phyloP scores from a whole-genome alignment of 1,140 invertebrate genomes.

The Neodiprion pinetum region DNA sequence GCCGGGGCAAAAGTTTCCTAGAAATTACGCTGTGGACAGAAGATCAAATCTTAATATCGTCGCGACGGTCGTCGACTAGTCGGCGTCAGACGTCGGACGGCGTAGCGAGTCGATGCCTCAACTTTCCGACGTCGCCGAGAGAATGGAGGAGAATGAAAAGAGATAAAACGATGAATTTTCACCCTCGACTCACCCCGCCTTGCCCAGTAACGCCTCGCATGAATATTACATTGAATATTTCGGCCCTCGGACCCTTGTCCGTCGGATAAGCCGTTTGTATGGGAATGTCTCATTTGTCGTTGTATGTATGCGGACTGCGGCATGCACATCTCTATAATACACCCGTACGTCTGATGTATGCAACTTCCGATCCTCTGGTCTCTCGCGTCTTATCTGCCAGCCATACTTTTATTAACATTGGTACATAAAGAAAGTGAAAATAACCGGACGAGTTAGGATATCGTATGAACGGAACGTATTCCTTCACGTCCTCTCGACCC shows the following conservation, averaged over 20 bases:
- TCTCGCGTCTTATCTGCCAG: too few relatives aligned
- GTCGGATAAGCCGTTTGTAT: conserved; percentile 1
- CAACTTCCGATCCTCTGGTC: neutral
- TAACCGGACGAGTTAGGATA: too few relatives aligned
- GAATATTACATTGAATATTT: conserved; percentile 6
- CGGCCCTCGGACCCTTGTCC: neutral
- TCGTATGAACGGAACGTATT: too few relatives aligned
- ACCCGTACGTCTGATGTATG: neutral
- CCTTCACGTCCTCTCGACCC: too few relatives aligned
- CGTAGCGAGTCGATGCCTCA: too few relatives aligned
- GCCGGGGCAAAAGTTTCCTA: too few relatives aligned
- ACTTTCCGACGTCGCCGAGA: neutral
- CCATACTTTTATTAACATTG: too few relatives aligned
- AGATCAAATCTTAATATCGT: too few relatives aligned
- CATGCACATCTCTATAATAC: too few relatives aligned
- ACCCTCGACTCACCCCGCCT: neutral
- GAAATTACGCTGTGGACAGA: too few relatives aligned
- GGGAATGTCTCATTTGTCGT: conserved; percentile 4
- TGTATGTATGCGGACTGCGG: neutral
- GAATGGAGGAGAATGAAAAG: neutral
- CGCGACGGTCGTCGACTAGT: neutral
- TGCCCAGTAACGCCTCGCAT: neutral
- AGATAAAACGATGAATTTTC: neutral
- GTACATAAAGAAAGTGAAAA: too few relatives aligned
- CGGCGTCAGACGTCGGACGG: neutral